Evolutionary conservation across 1,140 invertebrate species (phyloP).

Genomic region (Vanessa atalanta): DNA sequence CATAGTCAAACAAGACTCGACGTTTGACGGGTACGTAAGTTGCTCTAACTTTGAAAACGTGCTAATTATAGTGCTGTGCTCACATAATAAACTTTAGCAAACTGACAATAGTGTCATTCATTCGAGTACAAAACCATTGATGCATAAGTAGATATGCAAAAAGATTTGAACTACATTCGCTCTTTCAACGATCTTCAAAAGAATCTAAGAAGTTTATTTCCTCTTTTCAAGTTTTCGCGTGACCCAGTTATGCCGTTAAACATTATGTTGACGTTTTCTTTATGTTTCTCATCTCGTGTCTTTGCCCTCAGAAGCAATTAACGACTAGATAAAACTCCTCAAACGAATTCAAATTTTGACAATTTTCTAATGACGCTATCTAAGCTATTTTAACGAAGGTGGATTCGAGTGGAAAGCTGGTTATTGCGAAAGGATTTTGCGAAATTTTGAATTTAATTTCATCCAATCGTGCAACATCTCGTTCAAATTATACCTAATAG

Average conservation of each 20-base stretch:
- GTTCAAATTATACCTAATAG: too few relatives aligned
- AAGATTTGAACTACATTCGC: constrained; percentile 7
- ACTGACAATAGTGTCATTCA: not conserved
- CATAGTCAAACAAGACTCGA: too few relatives aligned
- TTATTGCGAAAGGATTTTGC: not conserved
- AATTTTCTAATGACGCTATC: not conserved
- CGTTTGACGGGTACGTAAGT: not conserved
- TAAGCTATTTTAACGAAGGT: constrained; percentile 12
- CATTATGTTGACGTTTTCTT: constrained; percentile 24
- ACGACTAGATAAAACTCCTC: not conserved
- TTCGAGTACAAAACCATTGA: not conserved
- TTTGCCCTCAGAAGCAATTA: constrained; percentile 1
- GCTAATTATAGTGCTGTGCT: not conserved
- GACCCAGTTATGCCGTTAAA: constrained; percentile 14
- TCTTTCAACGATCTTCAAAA: constrained; percentile 6
- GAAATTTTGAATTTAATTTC: not conserved
- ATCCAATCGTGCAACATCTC: too few relatives aligned
- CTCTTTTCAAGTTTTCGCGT: constrained; percentile 20
- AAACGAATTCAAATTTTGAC: not conserved
- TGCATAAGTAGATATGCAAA: constrained; percentile 9
- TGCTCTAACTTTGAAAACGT: not conserved
- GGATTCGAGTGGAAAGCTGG: not conserved
- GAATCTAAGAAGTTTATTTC: constrained; percentile 26
- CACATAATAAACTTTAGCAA: not conserved
- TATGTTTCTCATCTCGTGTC: constrained; percentile 2